Conservation (phyloP, 2,113 vertebrate species). For the Fregata magnificens region DNA sequence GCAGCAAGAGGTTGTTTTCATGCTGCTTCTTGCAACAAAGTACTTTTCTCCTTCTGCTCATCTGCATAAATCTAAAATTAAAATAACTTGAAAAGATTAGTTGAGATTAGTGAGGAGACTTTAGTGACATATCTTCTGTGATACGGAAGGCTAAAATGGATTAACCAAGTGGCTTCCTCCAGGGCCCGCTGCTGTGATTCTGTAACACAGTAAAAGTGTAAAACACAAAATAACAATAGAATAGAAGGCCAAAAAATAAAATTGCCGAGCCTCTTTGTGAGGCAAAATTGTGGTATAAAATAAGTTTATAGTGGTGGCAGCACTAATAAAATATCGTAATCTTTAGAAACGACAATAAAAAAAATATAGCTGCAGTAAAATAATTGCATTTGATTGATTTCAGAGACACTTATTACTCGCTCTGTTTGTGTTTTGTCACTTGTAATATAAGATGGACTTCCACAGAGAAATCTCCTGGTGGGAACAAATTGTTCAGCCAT, state of each 20-base stretch:
- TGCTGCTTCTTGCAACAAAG: not conserved
- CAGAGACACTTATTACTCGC: slow-evolving; percentile 30
- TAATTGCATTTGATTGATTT: slow-evolving; percentile 60
- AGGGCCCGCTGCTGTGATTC: not conserved
- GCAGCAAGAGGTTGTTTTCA: not conserved
- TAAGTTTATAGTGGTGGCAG: not conserved
- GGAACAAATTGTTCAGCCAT: slow-evolving; percentile 31
- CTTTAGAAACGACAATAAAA: not conserved
- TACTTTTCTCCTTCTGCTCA: not conserved
- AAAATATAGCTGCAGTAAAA: slow-evolving; percentile 27
- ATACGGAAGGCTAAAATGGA: not conserved
- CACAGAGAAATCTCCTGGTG: slow-evolving; percentile 30
- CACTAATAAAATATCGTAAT: slow-evolving; percentile 41
- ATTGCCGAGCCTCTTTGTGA: not conserved
- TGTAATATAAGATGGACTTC: slow-evolving; percentile 14
- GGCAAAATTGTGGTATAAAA: not conserved
- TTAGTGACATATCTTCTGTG: not conserved
- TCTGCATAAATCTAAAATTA: not conserved
- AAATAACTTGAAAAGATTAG: not conserved
- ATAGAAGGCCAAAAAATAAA: not conserved
- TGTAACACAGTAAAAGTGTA: not conserved
- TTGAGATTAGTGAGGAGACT: not conserved
- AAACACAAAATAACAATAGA: not conserved
- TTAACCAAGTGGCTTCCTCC: not conserved
- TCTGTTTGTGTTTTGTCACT: slow-evolving; percentile 41